Base-by-base conservation (phyloP, 2,797 vertebrate genomes). In the Premnoplex brunnescens region DNA sequence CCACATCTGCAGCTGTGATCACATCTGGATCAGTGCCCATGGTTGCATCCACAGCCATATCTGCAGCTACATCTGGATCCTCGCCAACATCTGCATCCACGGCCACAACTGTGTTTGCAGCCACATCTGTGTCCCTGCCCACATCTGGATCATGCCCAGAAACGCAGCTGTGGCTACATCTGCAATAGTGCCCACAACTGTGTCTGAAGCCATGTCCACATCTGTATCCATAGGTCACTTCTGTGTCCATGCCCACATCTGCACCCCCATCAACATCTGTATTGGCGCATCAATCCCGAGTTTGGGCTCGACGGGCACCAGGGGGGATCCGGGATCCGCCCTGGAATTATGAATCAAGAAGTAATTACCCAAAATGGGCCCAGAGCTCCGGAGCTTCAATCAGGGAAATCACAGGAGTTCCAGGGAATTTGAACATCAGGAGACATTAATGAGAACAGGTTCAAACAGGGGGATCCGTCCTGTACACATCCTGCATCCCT, bases 11-110 rank as follows among this genome's bases (percentile, higher is more conserved):
- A 41, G 26, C 58, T 28, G 58, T 20, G 36, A 26, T 9, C 20
- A 26, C 1, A 44, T 7, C 63, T 41, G 24, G 24, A 52, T 17
- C 43, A 1, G 1, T 2, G 5, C 2, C 37, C 14, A 41, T 9
- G 16, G 9, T 14, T 15, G 14, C 26, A 36, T 8, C 41, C 28
- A 20, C 21, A 34, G 6, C 28, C 2, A 36, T 59, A 66, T 8
- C 51, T 52, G 58, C 24, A 58, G 1, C 26, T 32, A 41, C 37
- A 67, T 26, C 41, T 18, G 59, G 19, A 55, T 9, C 49, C 15
- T 18, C 7, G 14, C 7, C 59, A 34, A 39, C 12, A 30, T 1
- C 18, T 28, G 23, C 18, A 39, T 18, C 43, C 52, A 14, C 1
- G 8, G 1, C 63, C 16, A 18, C 78, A 59, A 59, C 16, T 12